phyloP scores from a whole-genome alignment of 2,797 vertebrate species.

The Myotis daubentonii region DNA sequence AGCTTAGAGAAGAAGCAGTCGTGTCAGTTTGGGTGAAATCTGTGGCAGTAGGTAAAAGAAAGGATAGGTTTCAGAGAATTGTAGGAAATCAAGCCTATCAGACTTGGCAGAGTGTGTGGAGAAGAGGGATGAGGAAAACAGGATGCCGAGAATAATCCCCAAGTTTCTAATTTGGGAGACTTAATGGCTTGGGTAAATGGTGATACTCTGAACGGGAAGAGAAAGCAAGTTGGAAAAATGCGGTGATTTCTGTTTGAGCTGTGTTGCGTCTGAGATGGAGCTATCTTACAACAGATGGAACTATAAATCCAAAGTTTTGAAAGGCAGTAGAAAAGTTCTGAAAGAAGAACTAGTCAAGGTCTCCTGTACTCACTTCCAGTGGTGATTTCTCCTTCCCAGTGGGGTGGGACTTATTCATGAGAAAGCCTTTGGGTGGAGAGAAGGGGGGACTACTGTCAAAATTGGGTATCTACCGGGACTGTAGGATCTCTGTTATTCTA shows the following conservation, averaged over 20 bases:
- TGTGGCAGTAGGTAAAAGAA: neutral
- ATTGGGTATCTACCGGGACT: neutral
- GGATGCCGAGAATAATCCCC: conserved; percentile 33
- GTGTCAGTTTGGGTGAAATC: conserved; percentile 24
- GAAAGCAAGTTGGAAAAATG: neutral
- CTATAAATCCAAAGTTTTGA: neutral
- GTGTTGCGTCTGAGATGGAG: neutral
- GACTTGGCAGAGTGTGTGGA: neutral
- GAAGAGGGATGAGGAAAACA: neutral
- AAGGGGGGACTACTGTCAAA: neutral
- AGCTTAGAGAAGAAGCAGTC: neutral
- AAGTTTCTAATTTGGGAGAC: neutral
- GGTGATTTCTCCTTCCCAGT: conserved; percentile 14
- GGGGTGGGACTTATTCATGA: neutral
- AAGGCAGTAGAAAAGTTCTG: neutral
- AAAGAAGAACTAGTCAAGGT: neutral
- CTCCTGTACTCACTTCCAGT: neutral
- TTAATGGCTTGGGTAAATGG: neutral
- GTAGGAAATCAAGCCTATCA: neutral
- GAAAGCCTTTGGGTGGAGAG: neutral
- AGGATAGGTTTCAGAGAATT: neutral
- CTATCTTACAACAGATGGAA: neutral
- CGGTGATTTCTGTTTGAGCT: neutral
- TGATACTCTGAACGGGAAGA: neutral
- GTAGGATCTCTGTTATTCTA: neutral